Conservation (phyloP, 2,113 vertebrate genomes). For the Labeo catla region DNA sequence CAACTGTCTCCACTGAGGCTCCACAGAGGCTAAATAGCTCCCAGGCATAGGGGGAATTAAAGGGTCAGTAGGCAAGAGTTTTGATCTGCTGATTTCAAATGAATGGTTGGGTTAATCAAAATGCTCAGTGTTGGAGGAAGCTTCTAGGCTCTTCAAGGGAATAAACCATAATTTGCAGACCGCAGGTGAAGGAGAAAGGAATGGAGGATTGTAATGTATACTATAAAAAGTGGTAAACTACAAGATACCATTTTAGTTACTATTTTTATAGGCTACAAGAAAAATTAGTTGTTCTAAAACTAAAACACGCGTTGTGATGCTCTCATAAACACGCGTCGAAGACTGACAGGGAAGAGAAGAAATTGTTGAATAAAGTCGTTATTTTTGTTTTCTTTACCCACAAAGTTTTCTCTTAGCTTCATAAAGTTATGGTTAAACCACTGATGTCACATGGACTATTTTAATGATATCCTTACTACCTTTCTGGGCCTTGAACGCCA, state of each 20-base stretch:
- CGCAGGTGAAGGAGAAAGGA: constrained; percentile 4
- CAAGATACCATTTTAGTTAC: neutral
- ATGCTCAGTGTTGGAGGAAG: neutral
- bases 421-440: no score
- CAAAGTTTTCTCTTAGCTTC: no score
- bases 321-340: no score
- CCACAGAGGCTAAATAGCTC: neutral
- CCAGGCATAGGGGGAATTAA: neutral
- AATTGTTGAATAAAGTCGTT: no score
- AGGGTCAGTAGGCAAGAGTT: neutral
- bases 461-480: no score
- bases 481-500: no score
- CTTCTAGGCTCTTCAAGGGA: neutral
- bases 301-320: no score
- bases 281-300: no score
- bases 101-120: neutral
- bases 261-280: no score
- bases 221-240: neutral
- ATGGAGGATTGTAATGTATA: neutral
- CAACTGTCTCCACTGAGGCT: neutral
- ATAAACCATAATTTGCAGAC: neutral
- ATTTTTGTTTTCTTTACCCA: no score
- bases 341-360: no score
- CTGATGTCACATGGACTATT: no score
- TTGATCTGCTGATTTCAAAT: constrained; percentile 2